Conservation (phyloP, 1,140 invertebrate species). For the Pollicipes pollicipes region DNA sequence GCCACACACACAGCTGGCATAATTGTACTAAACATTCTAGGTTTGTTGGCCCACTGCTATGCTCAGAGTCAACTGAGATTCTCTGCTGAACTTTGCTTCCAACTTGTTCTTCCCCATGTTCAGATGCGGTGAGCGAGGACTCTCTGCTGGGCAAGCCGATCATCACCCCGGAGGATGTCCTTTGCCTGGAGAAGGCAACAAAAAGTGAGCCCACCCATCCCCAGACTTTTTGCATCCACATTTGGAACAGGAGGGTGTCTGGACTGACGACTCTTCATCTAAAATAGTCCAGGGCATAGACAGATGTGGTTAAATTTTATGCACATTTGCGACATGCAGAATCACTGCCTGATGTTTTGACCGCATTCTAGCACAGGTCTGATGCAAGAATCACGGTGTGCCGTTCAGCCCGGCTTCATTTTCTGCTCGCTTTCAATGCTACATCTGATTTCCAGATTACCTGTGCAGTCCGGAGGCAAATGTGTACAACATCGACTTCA, state of each 20-base stretch:
- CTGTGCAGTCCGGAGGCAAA: constrained; percentile 87
- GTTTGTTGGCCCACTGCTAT: no score
- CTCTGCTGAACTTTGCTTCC: no score
- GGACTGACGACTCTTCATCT: not conserved
- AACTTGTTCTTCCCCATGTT: not conserved
- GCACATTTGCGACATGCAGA: not conserved
- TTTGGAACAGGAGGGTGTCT: not conserved
- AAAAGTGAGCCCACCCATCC: not conserved
- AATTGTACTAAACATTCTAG: no score
- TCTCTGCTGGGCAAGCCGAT: not conserved
- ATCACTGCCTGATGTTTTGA: no score
- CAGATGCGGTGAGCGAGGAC: not conserved
- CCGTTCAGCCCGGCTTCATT: not conserved
- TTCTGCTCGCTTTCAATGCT: not conserved
- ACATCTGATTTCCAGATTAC: constrained; percentile 52
- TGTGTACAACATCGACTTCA: constrained; percentile 95
- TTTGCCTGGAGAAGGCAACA: not conserved
- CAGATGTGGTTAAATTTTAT: not conserved
- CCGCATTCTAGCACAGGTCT: not conserved
- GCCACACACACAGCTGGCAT: no score
- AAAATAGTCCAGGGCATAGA: not conserved
- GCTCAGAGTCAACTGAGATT: no score
- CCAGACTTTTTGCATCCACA: no score
- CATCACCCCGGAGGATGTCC: not conserved
- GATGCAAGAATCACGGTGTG: not conserved